Percentiles rank a stretch among this genome's conserved stretches.
phyloP scores from a whole-genome alignment of 2,797 vertebrate genomes.

The Podargus strigoides region DNA sequence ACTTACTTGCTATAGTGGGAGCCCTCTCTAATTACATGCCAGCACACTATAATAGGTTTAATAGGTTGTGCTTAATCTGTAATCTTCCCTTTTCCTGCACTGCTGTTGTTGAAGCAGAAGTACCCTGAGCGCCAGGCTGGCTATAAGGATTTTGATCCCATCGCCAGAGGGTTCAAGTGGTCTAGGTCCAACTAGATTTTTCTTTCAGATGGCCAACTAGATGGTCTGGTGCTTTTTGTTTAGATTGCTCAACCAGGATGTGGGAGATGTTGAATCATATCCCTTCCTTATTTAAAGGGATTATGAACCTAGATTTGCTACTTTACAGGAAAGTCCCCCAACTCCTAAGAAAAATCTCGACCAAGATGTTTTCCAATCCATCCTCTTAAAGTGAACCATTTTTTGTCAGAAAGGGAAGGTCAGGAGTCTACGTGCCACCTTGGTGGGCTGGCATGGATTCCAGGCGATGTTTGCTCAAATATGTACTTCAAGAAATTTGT shows the following conservation, averaged over 20 bases:
- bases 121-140: background rate
- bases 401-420: background rate
- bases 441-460: background rate
- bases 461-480: background rate
- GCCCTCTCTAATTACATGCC: background rate
- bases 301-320: background rate
- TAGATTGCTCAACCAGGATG: constrained; percentile 41
- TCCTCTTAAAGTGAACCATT: background rate
- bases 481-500: background rate
- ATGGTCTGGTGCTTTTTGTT: background rate
- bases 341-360: background rate
- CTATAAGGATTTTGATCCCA: background rate
- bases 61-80: background rate
- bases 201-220: background rate
- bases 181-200: background rate
- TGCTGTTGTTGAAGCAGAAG: background rate
- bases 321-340: constrained; percentile 13
- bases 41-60: background rate
- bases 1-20: background rate
- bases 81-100: background rate
- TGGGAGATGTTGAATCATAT: constrained; percentile 44
- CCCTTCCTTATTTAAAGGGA: constrained; percentile 7
- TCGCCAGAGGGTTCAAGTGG: background rate
- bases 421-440: background rate
- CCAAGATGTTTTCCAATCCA: background rate